A percentile compares a stretch with the other conserved stretches of the same genome.
Conservation (phyloP, 1,140 invertebrate genomes). For the Trichomalopsis sarcophagae region DNA sequence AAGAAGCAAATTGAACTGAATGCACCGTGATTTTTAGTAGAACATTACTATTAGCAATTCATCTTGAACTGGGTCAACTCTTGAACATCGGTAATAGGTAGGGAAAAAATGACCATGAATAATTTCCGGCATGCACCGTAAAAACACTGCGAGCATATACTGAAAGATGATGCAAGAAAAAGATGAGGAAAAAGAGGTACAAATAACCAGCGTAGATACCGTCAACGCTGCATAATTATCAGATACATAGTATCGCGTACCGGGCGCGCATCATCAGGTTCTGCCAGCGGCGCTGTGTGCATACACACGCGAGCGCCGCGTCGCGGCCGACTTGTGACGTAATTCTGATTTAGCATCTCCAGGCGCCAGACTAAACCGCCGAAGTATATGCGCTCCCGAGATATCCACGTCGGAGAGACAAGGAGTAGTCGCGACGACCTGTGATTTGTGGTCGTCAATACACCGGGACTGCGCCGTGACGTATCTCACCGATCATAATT, state of each 20-base stretch:
- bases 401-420: slow-evolving; percentile 52
- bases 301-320: slow-evolving; percentile 1
- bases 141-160: too few relatives aligned
- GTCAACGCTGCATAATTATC: neutral
- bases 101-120: too few relatives aligned
- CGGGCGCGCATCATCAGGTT: too few relatives aligned
- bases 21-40: too few relatives aligned
- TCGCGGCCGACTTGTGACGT: slow-evolving; percentile 53
- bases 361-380: slow-evolving; percentile 32
- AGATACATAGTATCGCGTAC: neutral
- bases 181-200: too few relatives aligned
- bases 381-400: slow-evolving; percentile 39
- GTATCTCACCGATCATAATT: slow-evolving; percentile 76
- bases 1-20: too few relatives aligned
- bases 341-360: slow-evolving; percentile 66
- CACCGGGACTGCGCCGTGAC: slow-evolving; percentile 69
- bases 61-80: too few relatives aligned
- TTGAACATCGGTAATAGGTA: too few relatives aligned
- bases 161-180: too few relatives aligned
- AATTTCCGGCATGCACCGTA: too few relatives aligned
- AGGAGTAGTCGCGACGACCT: slow-evolving; percentile 52
- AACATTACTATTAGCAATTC: too few relatives aligned
- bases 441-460: slow-evolving; percentile 76
- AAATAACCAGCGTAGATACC: too few relatives aligned
- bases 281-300: neutral